Evolutionary conservation across 1,140 invertebrate species (phyloP), one percentile per base, ranked within the genome.

Genomic region (Drosophila nannoptera): DNA sequence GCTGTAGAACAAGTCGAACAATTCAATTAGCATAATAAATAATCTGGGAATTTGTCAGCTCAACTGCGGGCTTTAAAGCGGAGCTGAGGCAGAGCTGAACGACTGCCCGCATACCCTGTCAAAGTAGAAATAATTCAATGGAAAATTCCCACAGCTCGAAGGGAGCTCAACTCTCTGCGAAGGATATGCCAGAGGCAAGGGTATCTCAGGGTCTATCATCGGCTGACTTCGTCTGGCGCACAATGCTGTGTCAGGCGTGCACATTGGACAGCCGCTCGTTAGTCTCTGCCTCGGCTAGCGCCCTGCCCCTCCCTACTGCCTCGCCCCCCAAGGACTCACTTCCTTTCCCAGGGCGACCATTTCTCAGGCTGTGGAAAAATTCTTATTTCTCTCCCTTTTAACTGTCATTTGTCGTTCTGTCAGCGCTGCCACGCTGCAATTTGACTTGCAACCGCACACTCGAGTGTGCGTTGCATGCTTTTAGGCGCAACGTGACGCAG

Each of bases 401-500:
- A 73, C 75, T 68, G 81, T 55, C 80, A 84, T 84, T 80, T 86
- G 80, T 83, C 80, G 80, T 83, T 84, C 54, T 69, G 81, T 77
- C 66, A 73, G 54, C 69, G 59, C 45, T 61, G 54, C 71, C 56
- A 55, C 49, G 68, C 60, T 73, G 81, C 81, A 81, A 81, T 84
- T 77, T 84, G 77, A 84, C 80, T 86, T 80, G 69, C 65, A 77
- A 82, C 77, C 77, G 74, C 77, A 81, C 74, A 81, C 77, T 81
- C 77, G 66, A 86, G 58, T 58, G 56, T 48, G 9, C 61, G 80
- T 69, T 84, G 76, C 81, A 70, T 80, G 81, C 76, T 84, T 84
- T 84, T 84, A 84, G 80, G 80, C 80, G 76, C 80, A 84, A 86
- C 76, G 76, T 83, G 76, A 70, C 66, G 80, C 80, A 86, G 80